A percentile compares a stretch with the other conserved stretches of the same genome.
phyloP scores from a whole-genome alignment of 2,113 vertebrate genomes.

The Notarius lentiginosus region DNA sequence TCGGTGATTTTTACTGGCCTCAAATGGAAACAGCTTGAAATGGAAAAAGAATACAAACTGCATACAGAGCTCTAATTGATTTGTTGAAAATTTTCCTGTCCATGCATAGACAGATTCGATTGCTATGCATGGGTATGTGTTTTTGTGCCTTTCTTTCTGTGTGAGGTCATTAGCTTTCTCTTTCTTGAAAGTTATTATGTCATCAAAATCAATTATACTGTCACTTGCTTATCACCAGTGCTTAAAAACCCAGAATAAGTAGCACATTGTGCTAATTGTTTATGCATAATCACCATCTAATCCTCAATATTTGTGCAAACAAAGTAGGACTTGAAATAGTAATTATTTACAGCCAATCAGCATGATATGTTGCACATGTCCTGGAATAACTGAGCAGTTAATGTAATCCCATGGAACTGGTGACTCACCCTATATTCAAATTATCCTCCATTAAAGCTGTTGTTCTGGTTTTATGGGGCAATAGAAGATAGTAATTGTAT shows the following conservation, averaged over 20 bases:
- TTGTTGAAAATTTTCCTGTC: neutral
- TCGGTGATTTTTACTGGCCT: neutral
- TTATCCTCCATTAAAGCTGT: neutral
- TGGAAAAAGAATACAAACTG: neutral
- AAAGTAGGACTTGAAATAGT: neutral
- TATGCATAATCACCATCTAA: conserved; percentile 8
- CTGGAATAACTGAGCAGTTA: neutral
- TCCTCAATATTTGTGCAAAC: neutral
- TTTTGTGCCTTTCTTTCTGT: neutral
- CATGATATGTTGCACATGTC: conserved; percentile 6
- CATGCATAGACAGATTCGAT: neutral
- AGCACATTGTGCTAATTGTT: conserved; percentile 1
- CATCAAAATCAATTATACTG: conserved; percentile 16
- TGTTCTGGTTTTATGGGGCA: neutral
- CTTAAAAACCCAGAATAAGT: neutral
- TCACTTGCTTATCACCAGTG: neutral
- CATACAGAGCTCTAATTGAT: neutral
- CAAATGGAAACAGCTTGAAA: neutral
- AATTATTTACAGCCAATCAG: conserved; percentile 13
- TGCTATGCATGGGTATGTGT: conserved; percentile 9
- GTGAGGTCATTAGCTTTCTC: conserved; percentile 11
- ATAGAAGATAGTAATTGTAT: conserved; percentile 6
- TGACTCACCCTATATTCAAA: neutral
- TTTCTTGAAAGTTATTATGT: conserved; percentile 7
- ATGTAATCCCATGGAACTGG: neutral